Evolutionary conservation across 1,140 invertebrate species (phyloP), one percentile per base, ranked within the genome.

Genomic region (Neuroterus valhalla): DNA sequence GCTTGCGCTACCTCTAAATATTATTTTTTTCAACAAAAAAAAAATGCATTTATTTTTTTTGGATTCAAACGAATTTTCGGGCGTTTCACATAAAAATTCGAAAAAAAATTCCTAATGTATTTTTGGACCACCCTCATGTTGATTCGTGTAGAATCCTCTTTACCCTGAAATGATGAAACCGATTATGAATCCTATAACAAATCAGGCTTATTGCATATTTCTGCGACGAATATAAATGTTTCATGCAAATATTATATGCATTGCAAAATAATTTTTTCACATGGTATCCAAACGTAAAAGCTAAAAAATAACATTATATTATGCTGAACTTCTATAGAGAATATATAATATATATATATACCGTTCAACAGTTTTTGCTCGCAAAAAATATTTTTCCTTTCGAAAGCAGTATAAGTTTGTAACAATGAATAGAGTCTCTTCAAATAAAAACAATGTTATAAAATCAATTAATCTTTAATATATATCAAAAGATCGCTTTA

Each of bases 341-440:
- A 62, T 62, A 62, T 31, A 62, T 62, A n/a, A 23, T 23, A 31
- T 62, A 31, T n/a, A n/a, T n/a, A n/a, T n/a, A n/a, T n/a, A n/a
- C n/a, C n/a, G n/a, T 12, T 26, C 55, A 62, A 62, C 55, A 62
- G 31, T 14, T 31, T 62, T 31, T 31, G n/a, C 55, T 62, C 31
- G 23, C 15, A 14, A 26, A 31, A 38, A 62, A 62, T 62, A 55
- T 55, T 55, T 55, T 62, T 15, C 23, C 15, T 31, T 55, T 55
- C 15, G 15, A 21, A 15, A 55, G 11, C 21, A 26, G 26, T 55
- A 23, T 55, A 8, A 21, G 26, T 55, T 55, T 10, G 10, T 26
- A 55, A 17, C 19, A 12, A 19, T 50, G 10, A 21, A 19, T 17
- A 50, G 11, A 6, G 17, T 50, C 11, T 19, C 5, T 21, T 55